Percentiles rank a stretch among this genome's conserved stretches.
phyloP scores from a whole-genome alignment of 2,797 vertebrate species.

The Spatula clypeata region DNA sequence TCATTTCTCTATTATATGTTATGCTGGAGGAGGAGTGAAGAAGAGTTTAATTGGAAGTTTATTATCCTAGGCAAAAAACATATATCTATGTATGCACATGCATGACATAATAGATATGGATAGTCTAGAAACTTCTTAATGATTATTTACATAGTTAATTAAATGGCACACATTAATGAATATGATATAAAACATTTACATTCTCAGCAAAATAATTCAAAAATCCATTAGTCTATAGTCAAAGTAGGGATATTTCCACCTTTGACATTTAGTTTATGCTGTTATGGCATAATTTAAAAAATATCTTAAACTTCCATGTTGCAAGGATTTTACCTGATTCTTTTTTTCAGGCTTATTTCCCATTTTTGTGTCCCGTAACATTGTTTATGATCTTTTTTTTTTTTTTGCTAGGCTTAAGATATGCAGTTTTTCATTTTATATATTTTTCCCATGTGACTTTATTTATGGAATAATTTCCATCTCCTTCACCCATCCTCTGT shows the following conservation, averaged over 20 bases:
- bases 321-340: neutral
- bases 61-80: neutral
- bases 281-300: neutral
- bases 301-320: neutral
- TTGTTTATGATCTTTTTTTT: neutral
- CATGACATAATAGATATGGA: neutral
- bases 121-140: neutral
- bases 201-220: neutral
- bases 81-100: neutral
- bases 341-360: neutral
- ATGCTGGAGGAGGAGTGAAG: neutral
- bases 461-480: neutral
- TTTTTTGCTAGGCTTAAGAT: neutral
- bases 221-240: neutral
- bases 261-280: neutral
- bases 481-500: neutral
- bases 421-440: fast-evolving
- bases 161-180: neutral
- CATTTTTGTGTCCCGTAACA: neutral
- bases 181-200: neutral
- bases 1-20: fast-evolving
- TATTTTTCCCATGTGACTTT: neutral
- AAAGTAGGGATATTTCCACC: neutral
- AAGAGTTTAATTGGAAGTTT: neutral
- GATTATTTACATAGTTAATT: neutral